Conservation (phyloP, 2,113 vertebrate genomes). For the Xiphias gladius region DNA sequence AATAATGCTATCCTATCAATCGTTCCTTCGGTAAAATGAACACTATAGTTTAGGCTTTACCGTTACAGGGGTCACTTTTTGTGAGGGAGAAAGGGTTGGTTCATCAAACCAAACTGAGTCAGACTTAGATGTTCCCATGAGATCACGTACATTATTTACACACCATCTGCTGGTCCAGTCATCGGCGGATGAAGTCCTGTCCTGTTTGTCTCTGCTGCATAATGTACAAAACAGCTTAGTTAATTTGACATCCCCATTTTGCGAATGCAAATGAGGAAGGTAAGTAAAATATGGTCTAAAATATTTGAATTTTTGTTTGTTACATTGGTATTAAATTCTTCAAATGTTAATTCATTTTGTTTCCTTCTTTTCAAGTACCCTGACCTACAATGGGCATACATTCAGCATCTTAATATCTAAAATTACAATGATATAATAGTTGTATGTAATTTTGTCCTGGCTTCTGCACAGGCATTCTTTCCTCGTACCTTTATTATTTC, state of each 20-base stretch:
- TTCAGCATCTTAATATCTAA: slow-evolving; percentile 5
- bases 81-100: slow-evolving; percentile 14
- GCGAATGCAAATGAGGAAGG: slow-evolving; percentile 40
- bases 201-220: slow-evolving; percentile 66
- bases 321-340: slow-evolving; percentile 1
- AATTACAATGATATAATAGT: not conserved
- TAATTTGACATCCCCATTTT: slow-evolving; percentile 47
- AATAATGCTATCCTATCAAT: not conserved
- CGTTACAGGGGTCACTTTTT: slow-evolving; percentile 53
- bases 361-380: not conserved
- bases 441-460: not conserved
- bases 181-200: slow-evolving; percentile 63
- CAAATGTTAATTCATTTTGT: not conserved
- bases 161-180: slow-evolving; percentile 76
- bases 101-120: slow-evolving; percentile 60
- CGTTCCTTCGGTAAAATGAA: slow-evolving; percentile 11
- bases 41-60: slow-evolving; percentile 9
- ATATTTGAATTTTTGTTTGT: slow-evolving; percentile 27
- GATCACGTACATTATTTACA: slow-evolving; percentile 71
- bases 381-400: not conserved
- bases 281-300: not conserved
- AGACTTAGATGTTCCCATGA: slow-evolving; percentile 62
- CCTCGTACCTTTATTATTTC: not conserved
- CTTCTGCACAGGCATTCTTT: not conserved
- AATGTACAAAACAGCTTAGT: slow-evolving; percentile 66